Evolutionary conservation across 2,888 invertebrate species (phyloP).

Genomic region (Ceraclea dissimilis): DNA sequence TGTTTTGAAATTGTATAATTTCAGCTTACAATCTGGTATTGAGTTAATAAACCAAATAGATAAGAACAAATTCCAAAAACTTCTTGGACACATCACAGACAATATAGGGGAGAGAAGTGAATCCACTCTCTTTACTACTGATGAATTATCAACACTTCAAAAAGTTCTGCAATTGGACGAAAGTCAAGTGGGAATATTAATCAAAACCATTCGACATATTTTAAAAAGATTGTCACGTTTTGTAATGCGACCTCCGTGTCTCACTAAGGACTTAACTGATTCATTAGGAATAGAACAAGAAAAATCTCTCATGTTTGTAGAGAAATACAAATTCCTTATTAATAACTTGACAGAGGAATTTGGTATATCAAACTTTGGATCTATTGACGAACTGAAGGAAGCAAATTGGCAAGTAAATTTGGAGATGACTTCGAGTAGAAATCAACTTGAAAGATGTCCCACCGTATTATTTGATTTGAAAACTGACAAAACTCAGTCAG

Average conservation of each 20-base stretch:
- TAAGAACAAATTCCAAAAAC: constrained; percentile 16
- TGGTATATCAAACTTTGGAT: constrained; percentile 17
- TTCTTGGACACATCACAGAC: constrained; percentile 18
- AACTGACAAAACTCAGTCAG: constrained; percentile 4
- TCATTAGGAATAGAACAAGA: constrained; percentile 17
- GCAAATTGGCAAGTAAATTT: constrained; percentile 20
- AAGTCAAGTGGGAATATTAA: constrained; percentile 14
- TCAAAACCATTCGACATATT: constrained; percentile 22
- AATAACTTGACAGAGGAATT: constrained; percentile 19
- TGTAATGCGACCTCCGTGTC: constrained; percentile 20
- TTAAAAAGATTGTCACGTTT: constrained; percentile 23
- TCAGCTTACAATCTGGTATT: constrained; percentile 18
- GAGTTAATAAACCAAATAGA: constrained; percentile 18
- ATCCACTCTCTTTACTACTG: constrained; percentile 16
- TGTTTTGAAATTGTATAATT: background rate
- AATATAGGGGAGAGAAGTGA: constrained; percentile 14
- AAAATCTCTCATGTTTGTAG: constrained; percentile 19
- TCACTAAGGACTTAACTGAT: constrained; percentile 12
- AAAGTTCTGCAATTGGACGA: constrained; percentile 21
- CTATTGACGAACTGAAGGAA: constrained; percentile 18
- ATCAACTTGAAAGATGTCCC: constrained; percentile 19
- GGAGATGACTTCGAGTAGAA: constrained; percentile 20
- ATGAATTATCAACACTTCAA: constrained; percentile 19
- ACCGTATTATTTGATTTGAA: constrained; percentile 18
- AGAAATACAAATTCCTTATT: constrained; percentile 16